Base-by-base conservation (phyloP, 2,113 vertebrate genomes). In the Corvus hawaiiensis region DNA sequence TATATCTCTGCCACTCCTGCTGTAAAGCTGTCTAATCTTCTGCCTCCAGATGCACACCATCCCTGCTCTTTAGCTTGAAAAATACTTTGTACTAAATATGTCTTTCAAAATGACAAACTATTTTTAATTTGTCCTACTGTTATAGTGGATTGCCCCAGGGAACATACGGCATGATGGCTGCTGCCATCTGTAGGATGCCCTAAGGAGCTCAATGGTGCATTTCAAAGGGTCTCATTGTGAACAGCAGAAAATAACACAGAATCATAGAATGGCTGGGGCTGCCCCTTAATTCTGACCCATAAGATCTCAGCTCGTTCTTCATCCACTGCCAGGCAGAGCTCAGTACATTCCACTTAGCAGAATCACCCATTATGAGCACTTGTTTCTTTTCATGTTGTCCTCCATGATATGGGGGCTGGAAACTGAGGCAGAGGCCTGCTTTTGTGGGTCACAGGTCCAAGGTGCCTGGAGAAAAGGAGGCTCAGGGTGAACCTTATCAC, bases 91-190 rank as follows among this genome's bases (percentile, higher is more conserved):
- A 81, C 89, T 95, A 97, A 97, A 93, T 95, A 93, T 89, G 91
- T 90, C 85, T 96, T 96, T 96, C 94, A 97, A 94, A 94, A 94
- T 92, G 88, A 96, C 93, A 97, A 96, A 93, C 58, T 92, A 93
- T 96, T 98, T 98, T 97, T 95, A 97, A 97, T 97, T 94, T 97
- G 44, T 94, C 88, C 69, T 92, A 32, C 64, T 55, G 3, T 94
- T 93, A 82, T 69, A 68, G 51, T 83, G 62, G 28, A 62, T 93
- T 82, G 35, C 75, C 88, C 77, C 27, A 32, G 52, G 84, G 89
- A 85, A 96, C 91, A 90, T 82, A 75, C 81, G 81, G 72, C 49
- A 26, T 26, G 9, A 89, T 75, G 92, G 73, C 56, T 97, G 93
- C 91, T 97, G 95, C 94, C 95, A 92, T 94, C 95, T 96, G 89